Percentiles rank a stretch among this genome's conserved stretches.
Conservation (phyloP, 2,797 vertebrate genomes). For the Odontamblyopus lacepedii region DNA sequence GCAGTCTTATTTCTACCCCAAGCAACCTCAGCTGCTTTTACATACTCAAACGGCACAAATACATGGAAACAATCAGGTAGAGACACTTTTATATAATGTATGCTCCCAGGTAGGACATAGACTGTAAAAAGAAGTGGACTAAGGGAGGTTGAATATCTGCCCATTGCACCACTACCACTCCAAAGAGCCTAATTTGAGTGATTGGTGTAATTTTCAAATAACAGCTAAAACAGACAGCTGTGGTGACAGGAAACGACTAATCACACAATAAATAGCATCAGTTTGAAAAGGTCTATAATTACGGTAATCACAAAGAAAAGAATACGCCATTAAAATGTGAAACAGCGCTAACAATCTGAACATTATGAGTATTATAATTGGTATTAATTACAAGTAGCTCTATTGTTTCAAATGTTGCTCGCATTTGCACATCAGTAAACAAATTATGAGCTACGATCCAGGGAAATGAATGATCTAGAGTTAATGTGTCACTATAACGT, state of each 20-base stretch:
- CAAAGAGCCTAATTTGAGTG: neutral
- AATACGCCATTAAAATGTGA: neutral
- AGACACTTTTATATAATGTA: neutral
- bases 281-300: neutral
- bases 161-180: neutral
- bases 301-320: neutral
- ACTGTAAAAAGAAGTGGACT: too few relatives aligned
- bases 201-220: neutral
- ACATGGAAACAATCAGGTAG: neutral
- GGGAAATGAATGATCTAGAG: neutral
- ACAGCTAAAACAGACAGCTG: neutral
- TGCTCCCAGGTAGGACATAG: neutral
- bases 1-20: too few relatives aligned
- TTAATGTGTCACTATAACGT: neutral
- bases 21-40: too few relatives aligned
- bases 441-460: neutral
- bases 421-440: neutral
- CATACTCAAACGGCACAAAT: too few relatives aligned
- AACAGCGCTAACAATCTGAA: neutral
- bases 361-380: neutral
- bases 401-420: neutral
- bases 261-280: neutral
- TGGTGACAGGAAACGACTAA: neutral
- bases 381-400: neutral
- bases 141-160: too few relatives aligned